Evolutionary conservation across 2,888 invertebrate genomes (phyloP).

Genomic region (Pomacea canaliculata): DNA sequence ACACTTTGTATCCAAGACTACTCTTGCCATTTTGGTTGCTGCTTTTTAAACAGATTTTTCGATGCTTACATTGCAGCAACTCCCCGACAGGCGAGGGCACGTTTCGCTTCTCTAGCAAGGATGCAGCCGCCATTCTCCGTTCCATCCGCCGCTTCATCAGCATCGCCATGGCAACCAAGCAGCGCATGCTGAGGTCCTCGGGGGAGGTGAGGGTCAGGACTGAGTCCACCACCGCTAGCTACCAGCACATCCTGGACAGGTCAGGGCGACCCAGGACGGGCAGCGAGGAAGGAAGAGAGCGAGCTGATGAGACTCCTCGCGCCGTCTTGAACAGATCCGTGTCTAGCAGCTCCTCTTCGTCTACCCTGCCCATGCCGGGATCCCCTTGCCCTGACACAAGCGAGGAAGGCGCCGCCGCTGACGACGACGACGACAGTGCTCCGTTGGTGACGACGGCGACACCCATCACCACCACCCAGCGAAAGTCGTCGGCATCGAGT

Average conservation of each 20-base stretch:
- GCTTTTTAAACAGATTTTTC: no score
- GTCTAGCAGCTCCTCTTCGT: conserved; percentile 5
- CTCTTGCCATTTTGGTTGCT: no score
- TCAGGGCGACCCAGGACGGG: background rate
- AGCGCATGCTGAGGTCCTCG: background rate
- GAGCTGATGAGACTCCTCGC: background rate
- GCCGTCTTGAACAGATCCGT: conserved; percentile 3
- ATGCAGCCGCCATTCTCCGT: conserved; percentile 3
- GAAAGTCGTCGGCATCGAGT: background rate
- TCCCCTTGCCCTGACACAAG: background rate
- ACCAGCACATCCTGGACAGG: background rate
- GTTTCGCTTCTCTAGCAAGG: conserved; percentile 5
- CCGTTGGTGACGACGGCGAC: background rate
- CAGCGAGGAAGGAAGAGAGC: background rate
- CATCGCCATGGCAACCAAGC: conserved; percentile 22
- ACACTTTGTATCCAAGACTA: no score
- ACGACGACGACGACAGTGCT: background rate
- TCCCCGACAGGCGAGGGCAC: conserved; percentile 14
- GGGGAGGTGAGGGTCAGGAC: background rate
- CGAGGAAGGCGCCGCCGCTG: background rate
- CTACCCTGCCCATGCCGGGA: background rate
- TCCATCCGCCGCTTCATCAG: conserved; percentile 15
- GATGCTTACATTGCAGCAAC: background rate
- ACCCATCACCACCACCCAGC: background rate
- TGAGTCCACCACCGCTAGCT: background rate